Evolutionary conservation across 2,888 invertebrate genomes (phyloP).

Genomic region (Calliphora vomitoria): DNA sequence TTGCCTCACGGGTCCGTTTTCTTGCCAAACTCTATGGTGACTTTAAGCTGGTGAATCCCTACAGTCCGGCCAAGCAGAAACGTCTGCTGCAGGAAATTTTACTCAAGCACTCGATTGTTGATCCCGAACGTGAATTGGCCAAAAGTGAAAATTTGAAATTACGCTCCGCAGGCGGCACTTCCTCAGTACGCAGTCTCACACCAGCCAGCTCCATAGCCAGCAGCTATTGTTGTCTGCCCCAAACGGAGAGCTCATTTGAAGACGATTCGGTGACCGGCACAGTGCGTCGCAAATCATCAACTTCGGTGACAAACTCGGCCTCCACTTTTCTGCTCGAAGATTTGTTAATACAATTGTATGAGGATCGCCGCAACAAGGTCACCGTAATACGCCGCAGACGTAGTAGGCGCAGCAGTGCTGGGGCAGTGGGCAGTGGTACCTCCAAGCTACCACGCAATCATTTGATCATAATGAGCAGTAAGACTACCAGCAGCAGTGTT

Average conservation of each 20-base stretch:
- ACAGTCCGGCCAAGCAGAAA: constrained; percentile 82
- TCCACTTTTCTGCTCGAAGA: constrained; percentile 82
- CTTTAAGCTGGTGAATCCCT: constrained; percentile 82
- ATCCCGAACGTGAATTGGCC: constrained; percentile 74
- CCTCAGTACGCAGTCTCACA: constrained; percentile 71
- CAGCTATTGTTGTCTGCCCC: constrained; percentile 74
- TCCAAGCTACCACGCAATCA: constrained; percentile 72
- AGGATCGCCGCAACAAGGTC: constrained; percentile 81
- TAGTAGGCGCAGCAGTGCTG: constrained; percentile 75
- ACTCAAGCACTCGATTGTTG: constrained; percentile 80
- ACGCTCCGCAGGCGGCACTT: constrained; percentile 39
- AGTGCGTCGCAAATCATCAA: constrained; percentile 80
- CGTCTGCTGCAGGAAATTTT: constrained; percentile 81
- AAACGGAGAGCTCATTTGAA: constrained; percentile 74
- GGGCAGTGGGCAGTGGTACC: constrained; percentile 69
- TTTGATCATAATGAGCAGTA: constrained; percentile 78
- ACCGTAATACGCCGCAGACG: constrained; percentile 80
- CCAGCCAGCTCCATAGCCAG: constrained; percentile 75
- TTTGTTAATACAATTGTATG: constrained; percentile 83
- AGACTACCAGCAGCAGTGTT: constrained; percentile 76
- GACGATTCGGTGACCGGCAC: constrained; percentile 76
- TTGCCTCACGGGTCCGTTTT: constrained; percentile 83
- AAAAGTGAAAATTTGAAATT: constrained; percentile 44
- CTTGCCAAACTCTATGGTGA: constrained; percentile 82
- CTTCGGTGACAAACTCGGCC: constrained; percentile 69